Conservation (phyloP, 2,797 vertebrate species). For the Meriones psammophilus region DNA sequence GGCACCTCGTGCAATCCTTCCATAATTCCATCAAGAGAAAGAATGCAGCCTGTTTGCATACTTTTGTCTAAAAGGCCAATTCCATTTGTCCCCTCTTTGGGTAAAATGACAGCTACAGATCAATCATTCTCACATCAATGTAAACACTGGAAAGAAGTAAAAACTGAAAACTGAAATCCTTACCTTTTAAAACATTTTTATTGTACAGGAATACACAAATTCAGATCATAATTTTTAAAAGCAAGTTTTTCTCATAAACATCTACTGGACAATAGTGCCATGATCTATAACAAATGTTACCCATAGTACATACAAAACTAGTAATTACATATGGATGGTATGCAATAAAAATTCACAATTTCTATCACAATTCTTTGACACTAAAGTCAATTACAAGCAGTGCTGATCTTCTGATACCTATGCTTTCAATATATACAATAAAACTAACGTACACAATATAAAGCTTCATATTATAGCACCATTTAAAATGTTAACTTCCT, state of each 20-base stretch:
- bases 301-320: constrained; percentile 13
- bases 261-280: constrained; percentile 51
- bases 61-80: constrained; percentile 84
- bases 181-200: constrained; percentile 67
- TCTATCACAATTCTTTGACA: constrained; percentile 79
- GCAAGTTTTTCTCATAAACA: constrained; percentile 70
- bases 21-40: constrained; percentile 85
- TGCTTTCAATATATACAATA: constrained; percentile 64
- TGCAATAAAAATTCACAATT: constrained; percentile 64
- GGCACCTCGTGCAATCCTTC: constrained; percentile 83
- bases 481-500: constrained; percentile 51
- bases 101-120: constrained; percentile 83
- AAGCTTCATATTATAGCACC: constrained; percentile 67
- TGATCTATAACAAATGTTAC: constrained; percentile 44
- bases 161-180: constrained; percentile 80
- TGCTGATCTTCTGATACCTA: constrained; percentile 67
- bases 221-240: constrained; percentile 66
- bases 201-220: constrained; percentile 34
- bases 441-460: constrained; percentile 73
- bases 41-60: constrained; percentile 78
- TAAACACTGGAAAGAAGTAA: constrained; percentile 59
- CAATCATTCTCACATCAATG: constrained; percentile 83
- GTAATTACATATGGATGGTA: constrained; percentile 40
- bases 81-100: constrained; percentile 80
- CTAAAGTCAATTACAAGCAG: constrained; percentile 75